Evolutionary conservation across 2,113 vertebrate genomes (phyloP).

Genomic region (Rhinolophus sinicus): DNA sequence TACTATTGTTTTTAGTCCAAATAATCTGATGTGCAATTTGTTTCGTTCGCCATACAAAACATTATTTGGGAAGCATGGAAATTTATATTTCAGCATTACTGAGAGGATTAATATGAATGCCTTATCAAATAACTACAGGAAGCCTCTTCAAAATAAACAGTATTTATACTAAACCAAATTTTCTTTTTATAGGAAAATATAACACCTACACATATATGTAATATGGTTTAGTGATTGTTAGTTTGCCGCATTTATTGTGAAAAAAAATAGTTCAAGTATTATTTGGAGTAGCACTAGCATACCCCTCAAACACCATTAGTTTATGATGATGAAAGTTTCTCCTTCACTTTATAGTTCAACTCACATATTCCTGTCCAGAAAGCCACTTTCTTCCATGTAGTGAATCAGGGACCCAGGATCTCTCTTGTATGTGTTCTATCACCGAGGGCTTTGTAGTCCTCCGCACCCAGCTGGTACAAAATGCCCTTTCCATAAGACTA

Average conservation of each 20-base stretch:
- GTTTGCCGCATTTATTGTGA: background rate
- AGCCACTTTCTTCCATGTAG: background rate
- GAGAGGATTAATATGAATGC: background rate
- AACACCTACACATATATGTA: background rate
- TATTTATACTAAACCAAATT: background rate
- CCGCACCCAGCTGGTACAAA: background rate
- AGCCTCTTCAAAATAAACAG: slow-evolving; percentile 40
- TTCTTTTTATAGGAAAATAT: slow-evolving; percentile 34
- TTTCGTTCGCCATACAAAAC: background rate
- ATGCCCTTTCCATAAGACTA: background rate
- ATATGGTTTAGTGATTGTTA: background rate
- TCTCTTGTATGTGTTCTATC: background rate
- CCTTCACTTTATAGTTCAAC: background rate
- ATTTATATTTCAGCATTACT: slow-evolving; percentile 23
- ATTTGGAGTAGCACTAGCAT: background rate
- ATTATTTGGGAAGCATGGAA: slow-evolving; percentile 18
- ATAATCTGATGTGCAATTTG: slow-evolving; percentile 7
- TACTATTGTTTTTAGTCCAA: background rate
- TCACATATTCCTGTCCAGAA: background rate
- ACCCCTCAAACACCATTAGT: background rate
- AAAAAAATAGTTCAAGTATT: background rate
- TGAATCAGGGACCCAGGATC: background rate
- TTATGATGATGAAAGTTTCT: background rate
- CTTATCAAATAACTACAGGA: background rate
- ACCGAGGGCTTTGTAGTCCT: background rate